Evolutionary conservation across 2,113 vertebrate genomes (phyloP), one percentile per base, ranked within the genome.

Genomic region (Laterallus jamaicensis): DNA sequence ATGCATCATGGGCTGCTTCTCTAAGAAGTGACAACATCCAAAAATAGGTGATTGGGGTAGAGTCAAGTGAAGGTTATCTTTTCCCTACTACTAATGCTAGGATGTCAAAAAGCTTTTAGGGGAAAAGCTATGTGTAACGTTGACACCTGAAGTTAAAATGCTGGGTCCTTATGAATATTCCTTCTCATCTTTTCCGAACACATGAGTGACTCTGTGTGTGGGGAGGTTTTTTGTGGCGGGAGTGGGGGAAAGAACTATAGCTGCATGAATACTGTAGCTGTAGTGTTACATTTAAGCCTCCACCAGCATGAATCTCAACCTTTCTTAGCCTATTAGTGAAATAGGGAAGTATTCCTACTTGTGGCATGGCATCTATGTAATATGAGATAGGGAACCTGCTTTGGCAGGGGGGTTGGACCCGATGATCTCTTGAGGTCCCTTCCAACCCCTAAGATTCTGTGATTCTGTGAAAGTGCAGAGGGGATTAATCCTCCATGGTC

Each of bases 1-100:
- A 67, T 55, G 39, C 70, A 77, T 58, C 74, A 58, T 11, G 86
- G 66, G 32, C 68, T 84, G 55, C 86, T 96, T 93, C 90, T 90
- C 69, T 69, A 70, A 52, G 88, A 79, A 6, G 39, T 25, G 56
- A 10, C 50, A 56, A 10, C 87, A 92, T 82, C 93, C 74, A 69
- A 76, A 82, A 97, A 97, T 92, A 95, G 37, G 37, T 29, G n/a
- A 12, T 3, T 52, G 78, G 64, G 64, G 25, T 70, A 78, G 84
- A 91, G 88, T 86, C 89, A 76, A 63, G 56, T 58, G 71, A 97
- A 96, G 91, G 92, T 95, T 96, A 82, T 92, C 69, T 82, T 81
- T 84, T 81, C 29, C 49, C 52, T 73, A 75, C 35, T 81, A 13
- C 25, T n/a, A 74, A 58, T 39, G 35, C 10, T 37, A 83, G 73